These are phyloP conservation scores for Triplophysa tibetana DNA, from an alignment of 2,113 vertebrate species.

Conservation along the genomic window DNA sequence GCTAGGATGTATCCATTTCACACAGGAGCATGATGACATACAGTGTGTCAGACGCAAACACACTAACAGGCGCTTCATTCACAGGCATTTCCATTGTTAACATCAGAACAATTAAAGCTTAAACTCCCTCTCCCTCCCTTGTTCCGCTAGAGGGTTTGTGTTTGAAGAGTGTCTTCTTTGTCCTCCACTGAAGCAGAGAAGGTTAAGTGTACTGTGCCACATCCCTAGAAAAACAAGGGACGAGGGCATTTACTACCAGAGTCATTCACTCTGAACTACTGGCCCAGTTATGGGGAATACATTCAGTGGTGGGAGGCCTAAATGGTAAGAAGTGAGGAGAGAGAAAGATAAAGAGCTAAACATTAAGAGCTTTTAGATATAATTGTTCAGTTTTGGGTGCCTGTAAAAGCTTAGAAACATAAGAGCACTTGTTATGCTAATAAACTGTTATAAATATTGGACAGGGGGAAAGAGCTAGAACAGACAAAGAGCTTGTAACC, in stretches of 20 bases:
- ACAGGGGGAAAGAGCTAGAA: slow-evolving; percentile 5
- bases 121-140: slow-evolving; percentile 24
- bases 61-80: slow-evolving; percentile 15
- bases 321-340: slow-evolving; percentile 28
- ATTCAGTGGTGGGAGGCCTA: slow-evolving; percentile 18
- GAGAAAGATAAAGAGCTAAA: slow-evolving; percentile 3
- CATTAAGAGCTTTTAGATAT: slow-evolving; percentile 36
- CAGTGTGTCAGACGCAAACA: slow-evolving; percentile 25
- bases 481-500: slow-evolving; percentile 26
- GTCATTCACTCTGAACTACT: slow-evolving; percentile 32
- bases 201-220: slow-evolving; percentile 47
- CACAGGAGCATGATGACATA: slow-evolving; percentile 5
- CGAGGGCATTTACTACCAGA: slow-evolving; percentile 35
- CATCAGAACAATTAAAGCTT: slow-evolving; percentile 42
- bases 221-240: slow-evolving; percentile 35
- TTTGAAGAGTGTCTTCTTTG: slow-evolving; percentile 42
- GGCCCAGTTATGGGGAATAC: slow-evolving; percentile 22
- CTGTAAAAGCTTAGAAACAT: slow-evolving; percentile 38
- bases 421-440: slow-evolving; percentile 41
- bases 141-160: slow-evolving; percentile 27
- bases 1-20: slow-evolving; percentile 32
- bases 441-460: slow-evolving; percentile 31
- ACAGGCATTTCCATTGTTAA: slow-evolving; percentile 38
- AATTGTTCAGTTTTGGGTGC: slow-evolving; percentile 31
- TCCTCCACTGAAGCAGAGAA: slow-evolving; percentile 48